Base-by-base conservation (phyloP, 2,113 vertebrate species). In the Potamarius usumacintae region DNA sequence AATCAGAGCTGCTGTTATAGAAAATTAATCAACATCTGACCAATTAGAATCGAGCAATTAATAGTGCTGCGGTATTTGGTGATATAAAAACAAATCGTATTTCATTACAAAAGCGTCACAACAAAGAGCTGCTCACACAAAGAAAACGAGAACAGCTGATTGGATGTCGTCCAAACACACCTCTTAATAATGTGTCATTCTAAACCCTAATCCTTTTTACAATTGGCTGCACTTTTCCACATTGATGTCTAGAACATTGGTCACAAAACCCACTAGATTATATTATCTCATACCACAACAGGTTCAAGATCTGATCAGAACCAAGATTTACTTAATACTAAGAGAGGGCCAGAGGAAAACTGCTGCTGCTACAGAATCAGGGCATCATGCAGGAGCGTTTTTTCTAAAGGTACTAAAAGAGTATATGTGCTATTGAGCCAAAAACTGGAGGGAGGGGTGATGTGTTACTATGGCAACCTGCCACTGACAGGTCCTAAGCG, bases 401-500 rank as follows among this genome's bases (percentile, higher is more conserved):
- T 77, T 77, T 52, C 10, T 48, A 48, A 20, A 20, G 34, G 71
- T 77, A 10, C 5, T 77, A 25, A 77, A 52, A 52, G 77, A 55
- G 77, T 79, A 12, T 15, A n/a, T 78, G 50, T 55, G 76, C 25
- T 48, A 79, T 50, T 2, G 65, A 82, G 65, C 55, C 0, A 22
- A 30, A 20, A 82, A 48, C 22, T 8, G 65, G 20, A n/a, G 9
- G 4, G 2, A 82, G 42, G 79, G 65, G 62, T 48, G 42, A 30
- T 52, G 17, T 4, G 79, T 87, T 82, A 82, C 86, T 57, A 88
- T 80, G 63, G 87, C 60, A 80, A 88, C 76, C 48, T 22, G 22
- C 50, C 50, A 52, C 48, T n/a, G 74, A 77, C 63, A 87, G 85
- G 71, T 86, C 30, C 81, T 84, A 18, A 86, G 86, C 55, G 83